These are phyloP conservation scores for Malacoctenus gilli DNA, from an alignment of 2,797 vertebrate genomes.

Conservation along the genomic window DNA sequence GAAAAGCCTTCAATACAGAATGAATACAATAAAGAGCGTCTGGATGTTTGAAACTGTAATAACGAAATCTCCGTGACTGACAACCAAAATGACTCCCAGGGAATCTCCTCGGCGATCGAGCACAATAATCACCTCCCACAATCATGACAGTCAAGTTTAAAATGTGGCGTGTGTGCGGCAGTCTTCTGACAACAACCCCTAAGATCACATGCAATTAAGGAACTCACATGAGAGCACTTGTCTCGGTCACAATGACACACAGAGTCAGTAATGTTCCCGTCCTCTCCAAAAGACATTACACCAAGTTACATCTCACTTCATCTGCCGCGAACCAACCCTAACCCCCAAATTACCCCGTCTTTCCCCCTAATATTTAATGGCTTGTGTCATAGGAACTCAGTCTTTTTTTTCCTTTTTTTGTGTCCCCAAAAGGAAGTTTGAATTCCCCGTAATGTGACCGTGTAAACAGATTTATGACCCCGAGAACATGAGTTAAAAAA, in stretches of 20 bases:
- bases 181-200: not conserved
- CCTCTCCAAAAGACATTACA: not conserved
- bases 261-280: not conserved
- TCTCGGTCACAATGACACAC: not conserved
- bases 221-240: not conserved
- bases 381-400: not conserved
- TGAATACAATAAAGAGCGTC: too few relatives aligned
- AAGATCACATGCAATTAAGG: too few relatives aligned
- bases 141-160: not conserved
- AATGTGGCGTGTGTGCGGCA: not conserved
- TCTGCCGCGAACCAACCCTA: not conserved
- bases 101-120: not conserved
- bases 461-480: conserved; percentile 7
- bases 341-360: not conserved
- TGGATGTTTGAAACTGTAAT: too few relatives aligned
- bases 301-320: not conserved
- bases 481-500: not conserved
- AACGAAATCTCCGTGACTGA: too few relatives aligned
- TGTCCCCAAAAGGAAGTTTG: conserved; percentile 7
- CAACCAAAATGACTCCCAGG: not conserved
- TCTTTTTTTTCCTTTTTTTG: too few relatives aligned
- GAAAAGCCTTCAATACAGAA: too few relatives aligned
- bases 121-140: not conserved
- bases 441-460: conserved; percentile 1
- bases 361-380: not conserved